Percentiles rank a stretch among this genome's conserved stretches.
These are phyloP conservation scores for Pseudomugil tenellus DNA, from an alignment of 2,797 vertebrate genomes.

Conservation along the genomic window DNA sequence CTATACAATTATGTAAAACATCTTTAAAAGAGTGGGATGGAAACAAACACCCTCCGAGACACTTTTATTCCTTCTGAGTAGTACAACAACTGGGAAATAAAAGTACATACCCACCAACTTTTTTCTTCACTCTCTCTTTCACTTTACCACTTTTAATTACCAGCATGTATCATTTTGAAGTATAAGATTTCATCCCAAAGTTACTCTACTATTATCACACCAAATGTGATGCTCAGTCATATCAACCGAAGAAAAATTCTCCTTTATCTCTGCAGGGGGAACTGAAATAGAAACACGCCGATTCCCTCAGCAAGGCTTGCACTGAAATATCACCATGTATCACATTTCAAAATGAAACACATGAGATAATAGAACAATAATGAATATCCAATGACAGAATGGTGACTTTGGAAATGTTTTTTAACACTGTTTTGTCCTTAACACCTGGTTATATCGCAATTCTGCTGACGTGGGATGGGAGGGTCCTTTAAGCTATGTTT, in stretches of 20 bases:
- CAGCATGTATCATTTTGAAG: constrained; percentile 31
- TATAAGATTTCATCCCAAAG: constrained; percentile 34
- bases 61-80: constrained; percentile 39
- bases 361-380: neutral
- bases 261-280: constrained; percentile 25
- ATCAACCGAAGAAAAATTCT: constrained; percentile 25
- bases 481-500: neutral
- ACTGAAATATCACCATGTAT: constrained; percentile 2
- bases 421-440: neutral
- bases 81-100: constrained; percentile 27
- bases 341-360: neutral
- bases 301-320: constrained; percentile 19
- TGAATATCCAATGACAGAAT: neutral
- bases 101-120: constrained; percentile 40
- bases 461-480: neutral
- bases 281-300: constrained; percentile 41
- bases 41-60: constrained; percentile 48
- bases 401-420: neutral
- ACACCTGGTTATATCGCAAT: neutral
- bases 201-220: constrained; percentile 34
- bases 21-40: constrained; percentile 53
- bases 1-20: constrained; percentile 52
- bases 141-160: constrained; percentile 52
- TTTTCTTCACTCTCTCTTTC: constrained; percentile 22
- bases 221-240: constrained; percentile 33